Conservation (phyloP, 2,888 invertebrate species). For the Cristatella mucedo region DNA sequence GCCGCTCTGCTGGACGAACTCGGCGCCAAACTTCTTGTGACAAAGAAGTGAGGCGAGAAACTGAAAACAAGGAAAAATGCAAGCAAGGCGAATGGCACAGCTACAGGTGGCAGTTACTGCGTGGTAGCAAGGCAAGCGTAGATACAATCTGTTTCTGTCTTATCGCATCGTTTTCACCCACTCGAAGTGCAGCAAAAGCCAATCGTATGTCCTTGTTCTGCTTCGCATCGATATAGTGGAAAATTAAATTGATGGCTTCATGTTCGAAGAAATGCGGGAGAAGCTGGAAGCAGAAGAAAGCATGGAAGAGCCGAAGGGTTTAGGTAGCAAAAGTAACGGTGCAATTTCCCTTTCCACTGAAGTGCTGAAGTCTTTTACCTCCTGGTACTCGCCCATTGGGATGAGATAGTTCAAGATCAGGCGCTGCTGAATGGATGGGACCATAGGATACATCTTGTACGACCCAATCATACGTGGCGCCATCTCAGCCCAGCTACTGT, state of each 20-base stretch:
- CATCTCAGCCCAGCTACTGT: slow-evolving; percentile 79
- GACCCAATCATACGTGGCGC: slow-evolving; percentile 73
- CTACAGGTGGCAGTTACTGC: no score
- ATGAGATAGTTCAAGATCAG: slow-evolving; percentile 82
- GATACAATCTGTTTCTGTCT: no score
- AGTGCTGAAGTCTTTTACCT: slow-evolving; percentile 46
- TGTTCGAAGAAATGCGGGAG: slow-evolving; percentile 81
- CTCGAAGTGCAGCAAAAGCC: slow-evolving; percentile 78
- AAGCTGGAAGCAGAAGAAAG: slow-evolving; percentile 51
- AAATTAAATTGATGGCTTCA: slow-evolving; percentile 71
- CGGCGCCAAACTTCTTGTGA: slow-evolving; percentile 93
- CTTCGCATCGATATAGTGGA: slow-evolving; percentile 72
- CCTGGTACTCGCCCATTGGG: slow-evolving; percentile 93
- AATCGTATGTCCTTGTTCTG: slow-evolving; percentile 75
- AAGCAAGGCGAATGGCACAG: no score
- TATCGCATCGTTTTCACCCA: no score
- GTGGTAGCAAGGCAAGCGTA: no score
- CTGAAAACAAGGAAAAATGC: slow-evolving; percentile 35
- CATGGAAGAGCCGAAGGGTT: no score
- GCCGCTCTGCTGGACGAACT: slow-evolving; percentile 77
- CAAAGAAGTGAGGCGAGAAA: slow-evolving; percentile 83
- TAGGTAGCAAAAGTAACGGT: no score
- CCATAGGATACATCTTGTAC: slow-evolving; percentile 75
- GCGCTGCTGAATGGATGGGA: slow-evolving; percentile 72
- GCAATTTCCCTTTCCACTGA: no score